Evolutionary conservation across 1,140 invertebrate species (phyloP), one percentile per base, ranked within the genome.

Genomic region (Fopius arisanus): DNA sequence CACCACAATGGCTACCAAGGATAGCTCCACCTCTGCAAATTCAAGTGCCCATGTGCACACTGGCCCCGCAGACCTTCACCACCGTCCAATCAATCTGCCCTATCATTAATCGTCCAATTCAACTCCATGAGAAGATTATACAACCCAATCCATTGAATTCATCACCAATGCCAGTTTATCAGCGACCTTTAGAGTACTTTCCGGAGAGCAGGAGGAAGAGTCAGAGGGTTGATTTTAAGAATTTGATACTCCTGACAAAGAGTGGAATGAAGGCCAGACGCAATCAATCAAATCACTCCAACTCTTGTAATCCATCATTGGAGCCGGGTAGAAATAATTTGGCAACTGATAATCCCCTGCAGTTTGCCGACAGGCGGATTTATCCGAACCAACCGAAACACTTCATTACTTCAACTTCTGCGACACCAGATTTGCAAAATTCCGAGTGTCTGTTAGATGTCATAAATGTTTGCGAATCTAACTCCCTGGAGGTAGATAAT

Each of bases 221-320:
- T 67, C 83, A 85, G 16, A 86, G 85, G 0, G 85, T 84, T 0
- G 86, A 87, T 63, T 87, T 87, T 31, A 86, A 82, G 19, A 88
- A 88, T 74, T 74, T 88, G 0, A 88, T 88, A 43, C 51, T 88
- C 0, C 26, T 88, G 29, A 88, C 87, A 0, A 88, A 86, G 37
- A 87, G 76, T 26, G 84, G 81, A 0, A 84, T 86, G 81, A 88
- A 86, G 67, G 79, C 80, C 2, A 78, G 84, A 16, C 73, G 82
- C 4, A 81, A 77, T 12, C 81, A 82, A 21, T 75, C 82, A 10
- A 87, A 84, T 16, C 75, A 75, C 19, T 65, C 80, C 0, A 80
- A 82, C 4, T 81, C 85, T 23, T 78, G 73, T 33, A 81, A 76
- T 70, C 75, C 78, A 67, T 78, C 79, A 28, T n/a, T 80, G 12